Base-by-base conservation (phyloP, 2,113 vertebrate species). In the Garra rufa region DNA sequence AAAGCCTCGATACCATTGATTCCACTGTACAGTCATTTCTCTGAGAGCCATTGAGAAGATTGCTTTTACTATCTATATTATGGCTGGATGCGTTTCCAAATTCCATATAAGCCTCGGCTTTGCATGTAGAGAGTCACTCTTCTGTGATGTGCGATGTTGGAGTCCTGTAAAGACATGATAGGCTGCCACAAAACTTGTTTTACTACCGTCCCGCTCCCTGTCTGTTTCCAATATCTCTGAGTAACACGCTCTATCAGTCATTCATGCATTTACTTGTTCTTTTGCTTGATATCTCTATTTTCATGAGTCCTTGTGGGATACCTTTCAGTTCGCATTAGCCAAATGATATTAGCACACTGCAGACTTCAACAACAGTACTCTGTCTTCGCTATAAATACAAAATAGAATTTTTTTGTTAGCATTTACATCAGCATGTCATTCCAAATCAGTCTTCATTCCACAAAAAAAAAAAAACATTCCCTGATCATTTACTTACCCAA, bases 311-410 rank as follows among this genome's bases (percentile, higher is more conserved):
- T 86, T 80, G 88, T 71, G 87, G 83, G 89, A 89, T 79, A 50
- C 69, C 85, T 52, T 57, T 92, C 91, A 89, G 81, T 87, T 84
- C 15, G 15, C 81, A 91, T 91, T 88, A 87, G 44, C 59, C 50
- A 44, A 63, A 57, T 70, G 10, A 59, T 75, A 44, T 46, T 57
- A 69, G 38, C 48, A 75, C 26, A 75, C 13, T 57, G 14, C 59
- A 28, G 34, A 52, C 38, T 75, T 48, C 4, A 38, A 76, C 21
- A 85, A 79, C 76, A 55, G 30, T 61, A 48, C 43, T 17, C 26
- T 9, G 70, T 75, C 30, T 77, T 63, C 11, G 10, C 71, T 71
- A 77, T 69, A 77, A 81, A 38, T 84, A 83, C 48, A 70, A 80
- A 57, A 55, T 41, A n/a, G n/a, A n/a, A n/a, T n/a, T n/a, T n/a